Evolutionary conservation across 2,888 invertebrate genomes (phyloP).

Genomic region (Tortricodes alternella): DNA sequence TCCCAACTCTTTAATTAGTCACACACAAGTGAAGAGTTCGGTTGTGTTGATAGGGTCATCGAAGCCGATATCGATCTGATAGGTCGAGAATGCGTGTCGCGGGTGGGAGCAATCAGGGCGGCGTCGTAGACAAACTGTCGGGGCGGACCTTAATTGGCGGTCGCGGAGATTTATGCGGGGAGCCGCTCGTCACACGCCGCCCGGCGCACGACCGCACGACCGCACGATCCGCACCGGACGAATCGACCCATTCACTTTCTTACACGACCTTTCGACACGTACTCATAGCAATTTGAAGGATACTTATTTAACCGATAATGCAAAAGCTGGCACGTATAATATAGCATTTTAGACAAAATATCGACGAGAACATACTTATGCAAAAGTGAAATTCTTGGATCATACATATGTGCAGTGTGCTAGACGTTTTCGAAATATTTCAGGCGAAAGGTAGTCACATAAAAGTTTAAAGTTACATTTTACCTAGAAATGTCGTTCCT

Average conservation of each 20-base stretch:
- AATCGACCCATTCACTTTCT: constrained; percentile 16
- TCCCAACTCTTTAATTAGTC: constrained; percentile 9
- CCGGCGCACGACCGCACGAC: constrained; percentile 40
- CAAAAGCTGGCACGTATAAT: neutral
- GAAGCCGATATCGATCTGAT: constrained; percentile 45
- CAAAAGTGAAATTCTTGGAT: too few relatives aligned
- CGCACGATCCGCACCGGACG: constrained; percentile 34
- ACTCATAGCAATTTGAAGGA: neutral
- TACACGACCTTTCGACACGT: constrained; percentile 11
- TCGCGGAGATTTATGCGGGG: constrained; percentile 80
- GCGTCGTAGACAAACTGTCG: constrained; percentile 81
- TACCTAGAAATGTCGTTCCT: too few relatives aligned
- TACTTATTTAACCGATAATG: neutral
- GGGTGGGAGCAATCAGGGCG: constrained; percentile 81
- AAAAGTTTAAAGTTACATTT: too few relatives aligned
- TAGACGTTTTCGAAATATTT: too few relatives aligned
- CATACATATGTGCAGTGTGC: too few relatives aligned
- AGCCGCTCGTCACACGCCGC: constrained; percentile 69
- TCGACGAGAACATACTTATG: too few relatives aligned
- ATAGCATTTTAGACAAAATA: too few relatives aligned
- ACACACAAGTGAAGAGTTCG: constrained; percentile 4
- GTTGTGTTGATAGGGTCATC: constrained; percentile 28
- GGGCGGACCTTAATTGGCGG: constrained; percentile 81
- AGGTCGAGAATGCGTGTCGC: constrained; percentile 44
- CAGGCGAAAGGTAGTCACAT: too few relatives aligned